Conservation (phyloP, 2,797 vertebrate species). For the Philypnodon macrostomus region DNA sequence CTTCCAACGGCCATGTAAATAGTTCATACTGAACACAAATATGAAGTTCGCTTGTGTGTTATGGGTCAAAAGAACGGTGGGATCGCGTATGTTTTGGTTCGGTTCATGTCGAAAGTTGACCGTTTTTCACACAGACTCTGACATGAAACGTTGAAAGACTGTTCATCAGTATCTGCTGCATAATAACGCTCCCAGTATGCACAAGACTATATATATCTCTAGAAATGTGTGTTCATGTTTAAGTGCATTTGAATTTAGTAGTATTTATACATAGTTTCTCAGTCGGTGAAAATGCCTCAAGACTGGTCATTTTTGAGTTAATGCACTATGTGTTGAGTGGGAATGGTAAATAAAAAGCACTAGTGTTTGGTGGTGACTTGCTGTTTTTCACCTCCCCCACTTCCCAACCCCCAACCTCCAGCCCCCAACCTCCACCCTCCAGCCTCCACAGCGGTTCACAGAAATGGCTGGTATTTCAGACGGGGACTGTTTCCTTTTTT, state of each 20-base stretch:
- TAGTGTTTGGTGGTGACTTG: conserved; percentile 72
- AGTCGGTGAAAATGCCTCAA: not conserved
- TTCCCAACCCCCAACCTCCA: conserved; percentile 74
- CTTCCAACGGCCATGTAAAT: not conserved
- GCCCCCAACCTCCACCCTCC: conserved; percentile 77
- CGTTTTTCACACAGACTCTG: not conserved
- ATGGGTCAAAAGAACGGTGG: not conserved
- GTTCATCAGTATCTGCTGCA: too few species aligned
- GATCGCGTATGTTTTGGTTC: not conserved
- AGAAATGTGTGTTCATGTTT: not conserved
- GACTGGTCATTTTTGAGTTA: not conserved
- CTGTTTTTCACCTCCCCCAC: conserved; percentile 76
- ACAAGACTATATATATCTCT: too few species aligned
- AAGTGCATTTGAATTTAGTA: too few species aligned
- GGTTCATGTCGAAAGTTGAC: not conserved
- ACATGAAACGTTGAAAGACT: not conserved
- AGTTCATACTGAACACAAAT: not conserved
- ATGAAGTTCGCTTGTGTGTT: not conserved
- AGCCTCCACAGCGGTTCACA: conserved; percentile 70
- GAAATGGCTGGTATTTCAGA: conserved; percentile 78
- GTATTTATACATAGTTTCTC: not conserved
- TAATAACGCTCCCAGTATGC: too few species aligned
- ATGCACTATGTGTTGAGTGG: conserved; percentile 19
- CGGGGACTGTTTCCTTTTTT: conserved; percentile 80
- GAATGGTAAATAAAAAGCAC: conserved; percentile 43